These are phyloP conservation scores for Odocoileus hemionus DNA, from an alignment of 2,113 vertebrate species.

Conservation along the genomic window DNA sequence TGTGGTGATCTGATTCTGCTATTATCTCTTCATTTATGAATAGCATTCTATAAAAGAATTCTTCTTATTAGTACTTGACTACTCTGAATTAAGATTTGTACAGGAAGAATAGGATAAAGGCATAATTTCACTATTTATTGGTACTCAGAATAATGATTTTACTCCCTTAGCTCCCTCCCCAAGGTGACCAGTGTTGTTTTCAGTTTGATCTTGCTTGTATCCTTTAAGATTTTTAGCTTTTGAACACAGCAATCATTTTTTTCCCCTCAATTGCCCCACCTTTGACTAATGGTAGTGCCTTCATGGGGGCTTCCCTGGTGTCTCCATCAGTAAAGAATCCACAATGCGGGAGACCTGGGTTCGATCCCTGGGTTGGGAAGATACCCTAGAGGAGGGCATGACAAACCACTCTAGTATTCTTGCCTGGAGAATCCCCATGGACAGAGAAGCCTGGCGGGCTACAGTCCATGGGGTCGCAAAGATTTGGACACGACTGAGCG, in stretches of 20 bases:
- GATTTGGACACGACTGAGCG: background rate
- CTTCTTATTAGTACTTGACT: background rate
- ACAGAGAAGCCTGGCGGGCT: background rate
- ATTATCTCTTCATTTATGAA: background rate
- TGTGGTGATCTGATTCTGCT: background rate
- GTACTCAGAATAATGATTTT: background rate
- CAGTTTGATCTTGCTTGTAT: background rate
- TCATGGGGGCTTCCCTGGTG: background rate
- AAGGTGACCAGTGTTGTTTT: background rate
- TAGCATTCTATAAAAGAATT: background rate
- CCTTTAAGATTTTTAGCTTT: background rate
- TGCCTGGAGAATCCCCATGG: background rate
- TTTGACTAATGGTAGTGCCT: background rate
- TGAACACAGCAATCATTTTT: background rate
- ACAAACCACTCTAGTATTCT: background rate
- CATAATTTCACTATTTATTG: background rate
- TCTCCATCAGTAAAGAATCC: background rate
- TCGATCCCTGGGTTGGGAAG: background rate
- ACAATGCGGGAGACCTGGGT: background rate
- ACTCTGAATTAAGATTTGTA: background rate
- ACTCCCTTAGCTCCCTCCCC: background rate
- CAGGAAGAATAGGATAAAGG: background rate
- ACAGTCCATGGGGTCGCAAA: background rate
- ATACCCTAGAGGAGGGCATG: background rate
- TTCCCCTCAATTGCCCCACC: background rate